These are phyloP conservation scores for Cecropterus lyciades DNA, from an alignment of 1,140 invertebrate genomes.

Conservation along the genomic window DNA sequence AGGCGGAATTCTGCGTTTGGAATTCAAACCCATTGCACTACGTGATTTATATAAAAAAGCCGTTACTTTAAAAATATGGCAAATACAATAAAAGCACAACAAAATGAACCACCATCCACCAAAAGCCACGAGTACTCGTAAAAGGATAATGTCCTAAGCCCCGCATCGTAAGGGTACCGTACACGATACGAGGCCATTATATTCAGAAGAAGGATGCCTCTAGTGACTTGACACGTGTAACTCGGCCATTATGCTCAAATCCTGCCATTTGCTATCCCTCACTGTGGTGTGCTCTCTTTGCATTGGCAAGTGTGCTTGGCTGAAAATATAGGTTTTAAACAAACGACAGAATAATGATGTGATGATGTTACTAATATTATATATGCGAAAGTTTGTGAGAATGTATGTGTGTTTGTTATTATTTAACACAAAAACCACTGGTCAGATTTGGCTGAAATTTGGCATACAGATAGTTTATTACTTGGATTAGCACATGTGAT, in stretches of 20 bases:
- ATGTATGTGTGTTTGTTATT: no score
- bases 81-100: conserved; percentile 16
- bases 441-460: no score
- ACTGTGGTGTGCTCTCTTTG: conserved; percentile 27
- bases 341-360: no score
- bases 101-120: conserved; percentile 8
- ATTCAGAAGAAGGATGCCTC: conserved; percentile 34
- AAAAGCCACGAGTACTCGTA: conserved; percentile 14
- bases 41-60: no score
- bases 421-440: no score
- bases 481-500: no score
- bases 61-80: not conserved
- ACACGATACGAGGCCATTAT: conserved; percentile 38
- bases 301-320: conserved; percentile 8
- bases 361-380: no score
- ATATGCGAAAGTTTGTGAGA: no score
- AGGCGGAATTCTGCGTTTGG: no score
- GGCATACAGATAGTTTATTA: no score
- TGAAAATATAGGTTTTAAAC: not conserved
- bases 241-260: conserved; percentile 33
- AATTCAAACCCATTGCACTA: no score
- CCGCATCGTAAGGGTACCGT: conserved; percentile 36
- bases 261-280: conserved; percentile 35
- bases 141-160: conserved; percentile 25
- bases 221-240: conserved; percentile 37